phyloP scores from a whole-genome alignment of 2,888 invertebrate species.

The Amblyjoppa proteus region DNA sequence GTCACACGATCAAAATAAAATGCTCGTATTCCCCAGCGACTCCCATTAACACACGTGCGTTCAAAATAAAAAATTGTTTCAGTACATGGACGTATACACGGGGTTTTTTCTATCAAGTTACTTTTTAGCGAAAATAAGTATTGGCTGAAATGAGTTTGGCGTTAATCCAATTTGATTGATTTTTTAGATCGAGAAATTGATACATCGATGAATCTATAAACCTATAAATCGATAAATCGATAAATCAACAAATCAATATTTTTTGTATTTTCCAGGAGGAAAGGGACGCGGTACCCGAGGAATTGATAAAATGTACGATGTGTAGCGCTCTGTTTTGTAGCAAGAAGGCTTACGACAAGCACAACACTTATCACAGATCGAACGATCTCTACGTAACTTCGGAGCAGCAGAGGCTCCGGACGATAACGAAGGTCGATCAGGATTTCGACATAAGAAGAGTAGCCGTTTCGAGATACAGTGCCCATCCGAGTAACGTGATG shows the following conservation, averaged over 20 bases:
- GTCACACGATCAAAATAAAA: no score
- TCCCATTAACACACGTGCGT: no score
- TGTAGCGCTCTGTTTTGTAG: slow-evolving; percentile 89
- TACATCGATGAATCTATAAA: background rate
- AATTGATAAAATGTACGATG: slow-evolving; percentile 88
- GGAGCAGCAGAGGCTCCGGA: slow-evolving; percentile 86
- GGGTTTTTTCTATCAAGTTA: no score
- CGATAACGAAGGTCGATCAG: slow-evolving; percentile 86
- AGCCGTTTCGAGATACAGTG: slow-evolving; percentile 77
- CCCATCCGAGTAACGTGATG: slow-evolving; percentile 71
- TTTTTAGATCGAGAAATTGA: no score
- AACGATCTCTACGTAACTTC: slow-evolving; percentile 88
- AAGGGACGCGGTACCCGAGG: slow-evolving; percentile 84
- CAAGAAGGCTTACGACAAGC: slow-evolving; percentile 88
- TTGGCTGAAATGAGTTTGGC: no score
- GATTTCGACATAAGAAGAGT: slow-evolving; percentile 86
- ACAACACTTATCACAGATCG: slow-evolving; percentile 88
- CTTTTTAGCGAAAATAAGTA: no score
- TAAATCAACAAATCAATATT: no score
- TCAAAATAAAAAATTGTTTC: no score
- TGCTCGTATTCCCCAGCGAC: no score
- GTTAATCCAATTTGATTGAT: no score
- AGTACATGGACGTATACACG: no score
- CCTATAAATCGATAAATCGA: no score
- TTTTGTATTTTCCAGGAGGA: slow-evolving; percentile 84